Evolutionary conservation across 2,888 invertebrate genomes (phyloP).

Genomic region (Drosophila buzzatii): DNA sequence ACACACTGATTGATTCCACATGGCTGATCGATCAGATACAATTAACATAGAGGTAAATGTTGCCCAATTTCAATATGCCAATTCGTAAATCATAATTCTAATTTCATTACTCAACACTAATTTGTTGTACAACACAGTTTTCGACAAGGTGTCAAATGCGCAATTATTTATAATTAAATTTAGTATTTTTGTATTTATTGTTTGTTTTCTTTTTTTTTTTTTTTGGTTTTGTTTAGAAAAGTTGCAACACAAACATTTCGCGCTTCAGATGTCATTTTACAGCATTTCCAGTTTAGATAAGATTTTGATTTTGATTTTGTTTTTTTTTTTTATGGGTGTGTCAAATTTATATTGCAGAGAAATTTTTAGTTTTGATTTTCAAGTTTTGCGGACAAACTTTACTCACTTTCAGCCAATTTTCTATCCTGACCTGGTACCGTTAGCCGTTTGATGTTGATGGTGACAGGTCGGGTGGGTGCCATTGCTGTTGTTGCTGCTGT

Average conservation of each 20-base stretch:
- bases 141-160: constrained; percentile 68
- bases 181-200: constrained; percentile 12
- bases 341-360: constrained; percentile 59
- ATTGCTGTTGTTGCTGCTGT: constrained; percentile 39
- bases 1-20: constrained; percentile 63
- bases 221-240: constrained; percentile 66
- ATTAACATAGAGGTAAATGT: constrained; percentile 31
- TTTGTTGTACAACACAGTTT: constrained; percentile 64
- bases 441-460: constrained; percentile 80
- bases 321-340: constrained; percentile 50
- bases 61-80: constrained; percentile 59
- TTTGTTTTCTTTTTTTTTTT: constrained; percentile 21
- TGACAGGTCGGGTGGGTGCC: constrained; percentile 68
- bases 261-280: constrained; percentile 74
- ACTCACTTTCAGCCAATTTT: constrained; percentile 86
- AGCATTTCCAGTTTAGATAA: constrained; percentile 67
- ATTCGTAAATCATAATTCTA: constrained; percentile 64
- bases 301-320: constrained; percentile 33
- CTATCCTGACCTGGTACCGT: constrained; percentile 84
- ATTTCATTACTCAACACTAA: constrained; percentile 54
- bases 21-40: constrained; percentile 46
- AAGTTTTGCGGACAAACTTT: constrained; percentile 76
- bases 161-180: constrained; percentile 54
- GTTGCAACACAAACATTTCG: constrained; percentile 79
- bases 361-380: constrained; percentile 42